Evolutionary conservation across 2,888 invertebrate species (phyloP), one percentile per base, ranked within the genome.

Genomic region (Heliconius aoede): DNA sequence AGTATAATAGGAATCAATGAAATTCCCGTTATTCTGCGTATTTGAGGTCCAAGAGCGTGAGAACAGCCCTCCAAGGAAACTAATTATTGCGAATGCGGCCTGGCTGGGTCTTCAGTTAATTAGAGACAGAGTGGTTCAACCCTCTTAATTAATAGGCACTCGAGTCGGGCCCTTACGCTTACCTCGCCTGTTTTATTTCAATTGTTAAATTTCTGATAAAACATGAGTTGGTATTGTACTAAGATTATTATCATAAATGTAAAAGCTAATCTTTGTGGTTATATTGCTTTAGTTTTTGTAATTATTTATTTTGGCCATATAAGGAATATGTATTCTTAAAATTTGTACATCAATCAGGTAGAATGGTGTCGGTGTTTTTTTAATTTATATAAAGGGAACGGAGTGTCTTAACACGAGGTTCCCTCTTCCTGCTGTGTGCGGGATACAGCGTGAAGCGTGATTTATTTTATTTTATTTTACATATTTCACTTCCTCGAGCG

Each of bases 41-140:
- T 87, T 86, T 85, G 86, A 88, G 85, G 90, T 88, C 89, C 88
- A 87, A 89, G 86, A 89, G 87, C 93, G 90, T 93, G 92, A 91
- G 93, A 93, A 91, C 89, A 89, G 88, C 89, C 91, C 91, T 91
- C 87, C 85, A 88, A 91, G 92, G 90, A 88, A 94, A 92, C 91
- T 93, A 94, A 93, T 93, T 94, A 94, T 91, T 87, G 86, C 87
- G 89, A 91, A 93, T 92, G 92, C 89, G 91, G 92, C 89, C 86
- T 88, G 92, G 93, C 86, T 88, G 92, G 93, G 91, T 90, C 92
- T 93, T 91, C 93, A 89, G 91, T 93, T 94, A 94, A 94, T 94
- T 94, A 93, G 93, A 93, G 90, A 87, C 88, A 85, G 90, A 91
- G 91, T 89, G 92, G 91, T 87, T 89, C 91, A 91, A 92, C 92